These are phyloP conservation scores for Criorhina ranunculi DNA, from an alignment of 2,888 invertebrate species.

Conservation along the genomic window DNA sequence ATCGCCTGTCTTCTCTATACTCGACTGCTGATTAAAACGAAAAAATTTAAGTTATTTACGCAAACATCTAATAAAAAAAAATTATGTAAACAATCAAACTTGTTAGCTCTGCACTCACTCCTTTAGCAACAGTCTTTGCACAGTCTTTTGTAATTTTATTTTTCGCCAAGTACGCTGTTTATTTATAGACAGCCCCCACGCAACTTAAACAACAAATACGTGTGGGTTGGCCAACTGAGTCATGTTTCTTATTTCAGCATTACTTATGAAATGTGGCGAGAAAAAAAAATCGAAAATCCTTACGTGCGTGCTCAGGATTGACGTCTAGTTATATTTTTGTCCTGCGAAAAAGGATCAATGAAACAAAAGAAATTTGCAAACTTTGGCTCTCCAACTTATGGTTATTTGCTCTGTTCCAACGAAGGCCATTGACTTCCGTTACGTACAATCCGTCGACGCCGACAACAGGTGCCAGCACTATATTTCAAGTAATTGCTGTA, in stretches of 20 bases:
- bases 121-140: conserved; percentile 35
- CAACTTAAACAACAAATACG: conserved; percentile 38
- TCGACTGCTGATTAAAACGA: conserved; percentile 20
- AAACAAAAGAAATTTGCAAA: conserved; percentile 28
- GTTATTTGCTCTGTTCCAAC: conserved; percentile 21
- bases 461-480: conserved; percentile 63
- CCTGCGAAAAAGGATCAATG: conserved; percentile 26
- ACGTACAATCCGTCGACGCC: conserved; percentile 17
- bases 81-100: conserved; percentile 47
- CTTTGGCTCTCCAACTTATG: neutral
- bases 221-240: conserved; percentile 33
- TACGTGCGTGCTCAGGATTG: conserved; percentile 28
- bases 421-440: conserved; percentile 58
- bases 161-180: conserved; percentile 40
- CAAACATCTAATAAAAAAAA: conserved; percentile 61
- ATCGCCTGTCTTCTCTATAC: neutral
- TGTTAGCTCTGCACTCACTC: conserved; percentile 53
- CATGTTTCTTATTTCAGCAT: conserved; percentile 37
- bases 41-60: conserved; percentile 39
- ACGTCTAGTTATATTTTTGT: conserved; percentile 23
- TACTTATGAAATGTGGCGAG: conserved; percentile 18
- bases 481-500: conserved; percentile 19
- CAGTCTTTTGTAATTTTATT: conserved; percentile 25
- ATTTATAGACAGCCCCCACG: conserved; percentile 58
- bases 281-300: neutral